Base-by-base conservation (phyloP, 2,113 vertebrate genomes). In the Hippoglossus stenolepis region DNA sequence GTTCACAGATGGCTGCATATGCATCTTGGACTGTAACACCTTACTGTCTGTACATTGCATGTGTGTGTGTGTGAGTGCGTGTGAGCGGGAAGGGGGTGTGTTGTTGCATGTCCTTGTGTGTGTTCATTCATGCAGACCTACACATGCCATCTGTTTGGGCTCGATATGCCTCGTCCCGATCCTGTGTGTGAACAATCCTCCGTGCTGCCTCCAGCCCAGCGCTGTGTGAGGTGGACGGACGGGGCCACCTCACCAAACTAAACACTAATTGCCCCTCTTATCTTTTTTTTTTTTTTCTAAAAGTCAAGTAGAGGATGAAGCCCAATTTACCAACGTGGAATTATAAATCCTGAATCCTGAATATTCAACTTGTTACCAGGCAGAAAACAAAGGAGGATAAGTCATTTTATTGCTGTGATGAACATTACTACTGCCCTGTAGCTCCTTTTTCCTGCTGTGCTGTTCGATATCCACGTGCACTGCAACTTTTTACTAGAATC, bases 61-160 rank as follows among this genome's bases (percentile, higher is more conserved):
- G 38, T 72, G 63, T 43, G 63, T 77, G 79, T 73, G 73, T 81
- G 5, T 28, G 28, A 5, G 28, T 28, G 28, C 5, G 28, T 5
- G 63, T 49, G 63, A 59, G 70, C 24, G 40, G 11, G 62, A 21
- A 54, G 26, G 13, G 40, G 40, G 45, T 2, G 47, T 51, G 47
- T 51, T 65, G 13, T 24, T 56, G 40, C 13, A 14, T 51, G 65
- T 62, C 69, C 17, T 63, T 79, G 82, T 73, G 71, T 80, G 78
- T 83, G 80, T 70, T 86, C 78, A 85, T 84, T 83, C 88, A 91
- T 89, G 84, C 87, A 59, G 65, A 62, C 51, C 2, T 65, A 79
- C 85, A 79, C 77, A 79, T 79, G 73, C 88, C 89, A 91, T 93
- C 90, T 93, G 92, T 86, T 88, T 82, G 74, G 84, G 77, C 47